Evolutionary conservation across 2,113 vertebrate species (phyloP).

Genomic region (Tenebrosternarchus preto): DNA sequence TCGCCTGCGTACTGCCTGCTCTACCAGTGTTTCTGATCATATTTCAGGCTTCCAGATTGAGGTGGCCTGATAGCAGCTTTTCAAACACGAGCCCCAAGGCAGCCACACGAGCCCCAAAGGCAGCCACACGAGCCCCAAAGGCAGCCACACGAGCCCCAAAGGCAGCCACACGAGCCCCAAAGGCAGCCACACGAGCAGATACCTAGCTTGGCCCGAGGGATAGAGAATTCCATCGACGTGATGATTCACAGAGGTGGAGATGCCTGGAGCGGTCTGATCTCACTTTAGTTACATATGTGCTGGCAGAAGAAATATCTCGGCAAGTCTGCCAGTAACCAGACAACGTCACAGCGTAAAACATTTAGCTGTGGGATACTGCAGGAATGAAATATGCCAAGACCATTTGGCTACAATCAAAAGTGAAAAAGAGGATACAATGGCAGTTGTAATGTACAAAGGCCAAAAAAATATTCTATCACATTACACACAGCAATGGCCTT

Average conservation of each 20-base stretch:
- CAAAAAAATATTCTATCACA: not conserved
- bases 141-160: not conserved
- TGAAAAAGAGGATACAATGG: not conserved
- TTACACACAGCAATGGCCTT: not conserved
- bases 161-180: not conserved
- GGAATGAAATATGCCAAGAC: not conserved
- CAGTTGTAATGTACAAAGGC: not conserved
- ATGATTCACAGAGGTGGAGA: not conserved
- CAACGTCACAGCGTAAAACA: not conserved
- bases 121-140: not conserved
- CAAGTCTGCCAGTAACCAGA: not conserved
- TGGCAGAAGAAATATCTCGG: too few relatives aligned
- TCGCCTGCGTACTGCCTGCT: slow-evolving; percentile 60
- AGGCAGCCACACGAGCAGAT: not conserved
- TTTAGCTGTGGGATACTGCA: not conserved
- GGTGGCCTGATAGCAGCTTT: slow-evolving; percentile 38
- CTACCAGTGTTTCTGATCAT: slow-evolving; percentile 66
- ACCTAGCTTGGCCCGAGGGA: not conserved
- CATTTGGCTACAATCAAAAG: not conserved
- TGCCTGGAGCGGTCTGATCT: not conserved
- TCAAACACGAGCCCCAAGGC: slow-evolving; percentile 28
- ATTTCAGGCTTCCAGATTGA: slow-evolving; percentile 66
- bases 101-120: not conserved
- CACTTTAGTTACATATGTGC: not conserved
- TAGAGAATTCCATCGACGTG: too few relatives aligned